Conservation (phyloP, 2,113 vertebrate species). For the Elaphurus davidianus region DNA sequence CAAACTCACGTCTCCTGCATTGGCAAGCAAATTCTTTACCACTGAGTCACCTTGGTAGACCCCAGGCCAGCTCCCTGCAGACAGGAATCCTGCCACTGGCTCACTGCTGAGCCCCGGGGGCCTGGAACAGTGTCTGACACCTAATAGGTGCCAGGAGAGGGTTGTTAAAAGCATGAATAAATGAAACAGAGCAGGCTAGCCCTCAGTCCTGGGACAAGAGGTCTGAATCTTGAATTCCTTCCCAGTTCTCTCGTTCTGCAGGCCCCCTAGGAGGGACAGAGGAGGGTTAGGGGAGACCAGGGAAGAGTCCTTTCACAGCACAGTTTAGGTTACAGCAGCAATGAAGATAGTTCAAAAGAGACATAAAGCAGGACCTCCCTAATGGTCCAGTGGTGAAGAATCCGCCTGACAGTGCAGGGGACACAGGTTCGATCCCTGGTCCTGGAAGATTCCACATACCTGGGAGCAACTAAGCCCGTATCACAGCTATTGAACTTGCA, state of each 20-base stretch:
- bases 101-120: not conserved
- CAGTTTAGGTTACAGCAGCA: not conserved
- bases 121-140: not conserved
- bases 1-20: not conserved
- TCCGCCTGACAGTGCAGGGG: not conserved
- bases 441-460: not conserved
- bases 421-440: not conserved
- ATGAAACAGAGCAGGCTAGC: too few relatives aligned
- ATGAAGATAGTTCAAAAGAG: not conserved
- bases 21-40: not conserved
- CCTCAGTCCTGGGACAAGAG: not conserved
- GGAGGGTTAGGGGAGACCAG: not conserved
- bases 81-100: too few relatives aligned
- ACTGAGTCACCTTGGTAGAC: not conserved
- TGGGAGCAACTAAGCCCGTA: not conserved
- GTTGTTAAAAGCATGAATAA: not conserved
- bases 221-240: not conserved
- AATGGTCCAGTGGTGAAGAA: not conserved
- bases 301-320: not conserved
- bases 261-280: not conserved
- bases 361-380: not conserved
- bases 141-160: not conserved
- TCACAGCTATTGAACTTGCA: not conserved
- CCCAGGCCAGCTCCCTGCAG: not conserved
- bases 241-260: not conserved